A percentile compares a stretch with the other conserved stretches of the same genome.
phyloP scores from a whole-genome alignment of 2,888 invertebrate genomes.

The Amphipyra tragopoginis region DNA sequence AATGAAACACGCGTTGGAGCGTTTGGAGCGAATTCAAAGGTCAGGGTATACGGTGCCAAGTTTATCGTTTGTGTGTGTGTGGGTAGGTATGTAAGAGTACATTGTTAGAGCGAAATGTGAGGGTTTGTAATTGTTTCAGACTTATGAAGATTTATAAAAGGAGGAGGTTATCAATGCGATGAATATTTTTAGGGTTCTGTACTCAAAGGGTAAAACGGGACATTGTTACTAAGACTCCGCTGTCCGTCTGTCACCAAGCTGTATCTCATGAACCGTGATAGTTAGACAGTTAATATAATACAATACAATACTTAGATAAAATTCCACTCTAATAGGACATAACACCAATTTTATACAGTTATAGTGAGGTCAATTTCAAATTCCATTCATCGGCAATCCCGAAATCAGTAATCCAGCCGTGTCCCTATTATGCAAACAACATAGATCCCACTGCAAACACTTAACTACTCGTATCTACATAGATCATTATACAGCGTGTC shows the following conservation, averaged over 20 bases:
- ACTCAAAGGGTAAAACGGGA: no score
- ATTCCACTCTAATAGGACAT: no score
- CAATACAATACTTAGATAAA: no score
- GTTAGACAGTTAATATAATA: no score
- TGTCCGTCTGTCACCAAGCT: no score
- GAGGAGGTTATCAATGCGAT: no score
- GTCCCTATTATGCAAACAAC: slow-evolving; percentile 32
- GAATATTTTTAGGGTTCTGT: no score
- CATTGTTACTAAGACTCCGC: no score
- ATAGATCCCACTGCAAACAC: slow-evolving; percentile 22
- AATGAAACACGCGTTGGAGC: slow-evolving; percentile 34
- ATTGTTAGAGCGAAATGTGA: not conserved
- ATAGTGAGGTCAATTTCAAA: slow-evolving; percentile 11
- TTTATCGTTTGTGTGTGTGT: not conserved
- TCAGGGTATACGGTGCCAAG: slow-evolving; percentile 25
- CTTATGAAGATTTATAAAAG: no score
- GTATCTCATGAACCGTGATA: no score
- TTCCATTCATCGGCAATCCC: slow-evolving; percentile 15
- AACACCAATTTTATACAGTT: not conserved
- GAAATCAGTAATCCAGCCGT: slow-evolving; percentile 27
- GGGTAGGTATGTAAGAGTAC: not conserved
- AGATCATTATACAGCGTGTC: no score
- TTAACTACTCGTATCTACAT: slow-evolving; percentile 4
- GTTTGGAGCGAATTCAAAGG: slow-evolving; percentile 31
- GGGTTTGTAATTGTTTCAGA: no score